Base-by-base conservation (phyloP, 2,888 invertebrate species). In the Limenitis camilla region DNA sequence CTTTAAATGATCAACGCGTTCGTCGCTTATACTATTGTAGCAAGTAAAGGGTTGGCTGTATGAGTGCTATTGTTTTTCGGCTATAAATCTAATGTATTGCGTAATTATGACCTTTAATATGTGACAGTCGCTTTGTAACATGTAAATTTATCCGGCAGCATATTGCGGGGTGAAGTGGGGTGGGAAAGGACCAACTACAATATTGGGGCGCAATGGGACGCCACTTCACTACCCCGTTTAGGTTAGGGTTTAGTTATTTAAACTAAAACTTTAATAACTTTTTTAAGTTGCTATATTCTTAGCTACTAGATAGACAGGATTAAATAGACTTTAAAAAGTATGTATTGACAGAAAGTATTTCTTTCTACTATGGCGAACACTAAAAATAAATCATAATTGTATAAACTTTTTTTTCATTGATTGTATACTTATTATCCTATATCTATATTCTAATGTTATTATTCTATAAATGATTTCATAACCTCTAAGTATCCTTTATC, bases 31-130 rank as follows among this genome's bases (percentile, higher is more conserved):
- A 62, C 61, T 61, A 59, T 72, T 69, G 61, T 60, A 58, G 60
- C 69, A 76, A 81, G 76, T 76, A 80, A 81, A 76, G 81, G 79
- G 81, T 81, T 76, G 66, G 74, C 69, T 66, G 65, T 72, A 78
- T 65, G 64, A 72, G 66, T 58, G 58, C 65, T 66, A 74, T 87
- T 86, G 87, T 87, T 82, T 85, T 79, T 80, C 61, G 64, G 69
- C 80, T 70, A 86, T 87, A 87, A 87, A 87, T 87, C 81, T 86
- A 78, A 76, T 78, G 72, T 71, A 73, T 74, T 74, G 76, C 67
- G 71, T 85, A 84, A 86, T 86, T 85, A 85, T 76, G 73, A 70
- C 72, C 77, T 84, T 84, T 83, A 80, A 79, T 79, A 74, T 78
- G 76, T 79, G 85, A 86, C 85, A 86, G 79, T 78, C 69, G 80